Evolutionary conservation across 2,797 vertebrate species (phyloP).

Genomic region (Propithecus perrieri): DNA sequence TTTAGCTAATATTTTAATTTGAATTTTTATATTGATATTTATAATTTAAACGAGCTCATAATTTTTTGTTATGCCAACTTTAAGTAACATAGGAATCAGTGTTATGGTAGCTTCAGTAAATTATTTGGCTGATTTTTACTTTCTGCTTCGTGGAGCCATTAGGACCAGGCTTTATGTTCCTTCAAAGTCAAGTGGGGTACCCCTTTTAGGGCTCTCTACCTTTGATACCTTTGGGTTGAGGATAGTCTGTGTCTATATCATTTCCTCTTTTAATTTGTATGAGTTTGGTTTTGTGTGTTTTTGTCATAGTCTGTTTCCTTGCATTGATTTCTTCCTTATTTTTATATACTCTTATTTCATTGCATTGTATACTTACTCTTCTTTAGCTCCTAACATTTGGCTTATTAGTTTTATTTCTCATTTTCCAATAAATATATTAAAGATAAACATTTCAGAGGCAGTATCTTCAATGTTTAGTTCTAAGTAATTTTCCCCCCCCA

Average conservation of each 20-base stretch:
- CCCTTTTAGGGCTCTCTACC: not conserved
- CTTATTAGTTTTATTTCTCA: constrained; percentile 7
- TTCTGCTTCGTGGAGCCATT: not conserved
- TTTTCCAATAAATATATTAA: constrained; percentile 16
- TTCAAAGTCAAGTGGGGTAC: not conserved
- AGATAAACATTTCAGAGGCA: not conserved
- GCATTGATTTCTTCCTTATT: not conserved
- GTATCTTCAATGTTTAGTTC: not conserved
- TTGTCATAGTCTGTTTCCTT: not conserved
- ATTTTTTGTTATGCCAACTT: not conserved
- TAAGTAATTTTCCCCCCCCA: not conserved
- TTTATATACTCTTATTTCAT: not conserved
- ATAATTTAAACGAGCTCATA: not conserved
- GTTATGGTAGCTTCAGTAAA: not conserved
- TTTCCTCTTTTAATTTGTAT: not conserved
- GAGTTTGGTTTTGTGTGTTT: not conserved
- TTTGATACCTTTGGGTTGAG: not conserved
- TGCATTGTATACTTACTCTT: not conserved
- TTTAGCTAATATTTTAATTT: constrained; percentile 32
- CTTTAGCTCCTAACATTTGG: not conserved
- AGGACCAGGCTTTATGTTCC: not conserved
- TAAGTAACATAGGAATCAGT: not conserved
- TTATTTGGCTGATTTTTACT: not conserved
- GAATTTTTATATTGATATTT: not conserved
- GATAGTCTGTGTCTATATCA: not conserved